Evolutionary conservation across 2,113 vertebrate genomes (phyloP), one percentile per base, ranked within the genome.

Genomic region (Lethenteron reissneri): DNA sequence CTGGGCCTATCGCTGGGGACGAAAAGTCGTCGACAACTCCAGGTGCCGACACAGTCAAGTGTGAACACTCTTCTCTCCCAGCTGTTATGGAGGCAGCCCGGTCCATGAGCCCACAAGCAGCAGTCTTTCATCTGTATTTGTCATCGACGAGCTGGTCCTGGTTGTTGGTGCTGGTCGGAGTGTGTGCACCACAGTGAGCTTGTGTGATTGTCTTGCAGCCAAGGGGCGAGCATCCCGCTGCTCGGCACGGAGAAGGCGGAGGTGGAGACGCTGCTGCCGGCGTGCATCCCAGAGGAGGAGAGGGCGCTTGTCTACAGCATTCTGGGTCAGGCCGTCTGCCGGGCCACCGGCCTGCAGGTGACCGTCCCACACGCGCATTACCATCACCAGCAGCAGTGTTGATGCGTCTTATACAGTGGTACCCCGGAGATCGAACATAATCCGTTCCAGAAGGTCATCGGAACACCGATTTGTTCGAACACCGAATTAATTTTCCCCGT

Each of bases 1-100:
- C 77, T 99, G 94, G 94, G 87, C 92, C 8, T 97, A 99, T 25
- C 85, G 94, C 77, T 99, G 94, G 94, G 94, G 94, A 74, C 81
- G 94, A 75, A 99, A 99, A 75, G 94, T 99, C 58, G 91, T 97
- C 56, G 94, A 99, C 75, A 99, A 99, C 75, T 90, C 92, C 74
- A 97, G 92, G 94, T 96, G 75, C 77, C 6, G 41, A 41, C 6
- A 41, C 41, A 41, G 41, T 41, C 41, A 41, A 41, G 41, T 41
- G 41, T 41, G 41, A 41, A 41, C 41, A 41, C 41, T 41, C 41
- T 41, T 41, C 41, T 41, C 41, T 41, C 41, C 41, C 41, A 41
- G 6, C 41, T 41, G 5, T 41, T 41, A 41, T 5, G 41, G 41
- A 41, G 41, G 41, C 41, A 41, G 41, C 41, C 41, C 41, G 41